Base-by-base conservation (phyloP, 1,140 invertebrate genomes). In the Gryllus bimaculatus region DNA sequence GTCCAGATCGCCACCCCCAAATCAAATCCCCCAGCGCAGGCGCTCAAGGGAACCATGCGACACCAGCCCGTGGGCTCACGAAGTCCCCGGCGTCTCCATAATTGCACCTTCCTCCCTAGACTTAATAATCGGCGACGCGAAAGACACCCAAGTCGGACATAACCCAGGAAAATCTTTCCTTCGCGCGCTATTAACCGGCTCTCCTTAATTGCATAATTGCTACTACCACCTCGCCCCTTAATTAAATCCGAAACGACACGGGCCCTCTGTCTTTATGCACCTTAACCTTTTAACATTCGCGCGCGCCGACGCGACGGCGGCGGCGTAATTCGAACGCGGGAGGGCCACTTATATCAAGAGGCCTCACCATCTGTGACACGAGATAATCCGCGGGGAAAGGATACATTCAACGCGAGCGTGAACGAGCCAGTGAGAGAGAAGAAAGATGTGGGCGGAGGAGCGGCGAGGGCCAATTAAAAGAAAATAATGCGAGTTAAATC, bases 401-500 rank as follows among this genome's bases (percentile, higher is more conserved):
- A 66, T 18, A 66, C 54, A 66, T 66, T 66, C 54, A 13, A 66
- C 1, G 54, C 10, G 54, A 18, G 10, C 54, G 54, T 66, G 54
- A 66, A 66, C 26, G 26, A 39, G 26, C 5, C 26, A 39, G 1
- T 39, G 26, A 39, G 26, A 39, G 26, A 39, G 26, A 39, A 39
- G 26, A 39, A 39, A 39, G 26, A 39, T 39, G 26, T 66, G 54
- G 54, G 54, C 18, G 10, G 54, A 18, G 18, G 54, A 7, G 54
- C 18, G n/a, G 54, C 10, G 54, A 66, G 54, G 54, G 10, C 10
- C 54, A 66, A 66, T 66, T 66, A 66, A 66, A 66, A 66, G 54
- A 66, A 66, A 66, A 66, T 66, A 66, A 66, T 66, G 54, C 54
- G 54, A 66, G 54, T 66, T 66, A 66, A 66, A 66, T 66, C 54